Conservation (phyloP, 2,113 vertebrate genomes). For the Trichomycterus rosablanca region DNA sequence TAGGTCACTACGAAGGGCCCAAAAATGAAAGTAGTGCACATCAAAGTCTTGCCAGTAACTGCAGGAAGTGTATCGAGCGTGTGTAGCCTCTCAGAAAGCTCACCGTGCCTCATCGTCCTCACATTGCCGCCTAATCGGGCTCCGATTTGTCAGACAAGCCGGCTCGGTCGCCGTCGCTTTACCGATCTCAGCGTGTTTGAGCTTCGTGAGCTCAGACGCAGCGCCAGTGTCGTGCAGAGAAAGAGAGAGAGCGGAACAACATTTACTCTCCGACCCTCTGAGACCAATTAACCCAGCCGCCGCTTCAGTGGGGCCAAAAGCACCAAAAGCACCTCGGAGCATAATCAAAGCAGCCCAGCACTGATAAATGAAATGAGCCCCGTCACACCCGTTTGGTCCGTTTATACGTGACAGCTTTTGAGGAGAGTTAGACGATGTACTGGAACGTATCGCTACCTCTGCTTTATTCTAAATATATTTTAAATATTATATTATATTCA, state of each 20-base stretch:
- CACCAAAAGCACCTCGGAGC: constrained; percentile 41
- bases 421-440: neutral
- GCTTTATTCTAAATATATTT: too few relatives aligned
- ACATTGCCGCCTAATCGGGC: constrained; percentile 32
- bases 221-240: neutral
- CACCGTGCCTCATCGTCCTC: constrained; percentile 9
- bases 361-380: constrained; percentile 37
- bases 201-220: too few relatives aligned
- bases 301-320: constrained; percentile 32
- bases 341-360: constrained; percentile 38
- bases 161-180: too few relatives aligned
- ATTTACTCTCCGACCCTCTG: constrained; percentile 57
- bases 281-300: constrained; percentile 59
- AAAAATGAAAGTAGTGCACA: constrained; percentile 53
- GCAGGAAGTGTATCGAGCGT: constrained; percentile 53
- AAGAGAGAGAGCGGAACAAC: constrained; percentile 20
- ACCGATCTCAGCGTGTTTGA: too few relatives aligned
- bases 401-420: constrained; percentile 11
- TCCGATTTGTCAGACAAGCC: constrained; percentile 35
- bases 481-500: too few relatives aligned
- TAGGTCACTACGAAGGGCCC: constrained; percentile 33
- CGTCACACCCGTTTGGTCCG: constrained; percentile 28
- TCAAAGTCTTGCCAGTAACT: constrained; percentile 35
- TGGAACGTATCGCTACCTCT: too few relatives aligned
- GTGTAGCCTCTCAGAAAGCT: constrained; percentile 24